Evolutionary conservation across 2,888 invertebrate species (phyloP).

Genomic region (Lithophane semibrunnea): DNA sequence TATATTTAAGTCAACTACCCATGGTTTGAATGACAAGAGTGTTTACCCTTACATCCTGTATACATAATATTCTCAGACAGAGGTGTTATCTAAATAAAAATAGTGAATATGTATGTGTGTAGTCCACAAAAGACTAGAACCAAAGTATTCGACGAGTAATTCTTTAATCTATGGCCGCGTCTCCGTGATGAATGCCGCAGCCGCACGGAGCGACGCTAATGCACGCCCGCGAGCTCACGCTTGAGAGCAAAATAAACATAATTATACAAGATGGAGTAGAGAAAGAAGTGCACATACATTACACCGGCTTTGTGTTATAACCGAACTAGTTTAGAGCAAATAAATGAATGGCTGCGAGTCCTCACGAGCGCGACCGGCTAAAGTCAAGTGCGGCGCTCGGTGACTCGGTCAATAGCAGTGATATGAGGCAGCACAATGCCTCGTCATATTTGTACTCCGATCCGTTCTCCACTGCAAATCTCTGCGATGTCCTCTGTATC

Average conservation of each 20-base stretch:
- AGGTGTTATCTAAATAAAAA: background rate
- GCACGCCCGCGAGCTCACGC: conserved; percentile 40
- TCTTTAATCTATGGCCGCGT: conserved; percentile 55
- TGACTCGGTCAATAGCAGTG: conserved; percentile 7
- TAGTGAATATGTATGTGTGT: too few relatives aligned
- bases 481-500: background rate
- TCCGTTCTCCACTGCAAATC: background rate
- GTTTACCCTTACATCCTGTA: too few relatives aligned
- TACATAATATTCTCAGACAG: background rate
- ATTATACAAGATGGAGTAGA: conserved; percentile 59
- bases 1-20: too few relatives aligned
- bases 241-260: conserved; percentile 65
- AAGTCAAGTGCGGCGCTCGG: background rate
- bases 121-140: background rate
- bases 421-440: conserved; percentile 1
- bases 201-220: conserved; percentile 49
- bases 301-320: conserved; percentile 21
- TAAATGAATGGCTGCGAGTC: conserved; percentile 15
- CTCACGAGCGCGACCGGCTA: background rate
- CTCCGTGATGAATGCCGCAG: conserved; percentile 56
- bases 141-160: conserved; percentile 26
- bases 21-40: too few relatives aligned
- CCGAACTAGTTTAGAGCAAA: conserved; percentile 26
- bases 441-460: conserved; percentile 14
- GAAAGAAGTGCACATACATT: conserved; percentile 43